A percentile compares a stretch with the other conserved stretches of the same genome.
phyloP scores from a whole-genome alignment of 2,113 vertebrate genomes.

The Ammospiza nelsoni region DNA sequence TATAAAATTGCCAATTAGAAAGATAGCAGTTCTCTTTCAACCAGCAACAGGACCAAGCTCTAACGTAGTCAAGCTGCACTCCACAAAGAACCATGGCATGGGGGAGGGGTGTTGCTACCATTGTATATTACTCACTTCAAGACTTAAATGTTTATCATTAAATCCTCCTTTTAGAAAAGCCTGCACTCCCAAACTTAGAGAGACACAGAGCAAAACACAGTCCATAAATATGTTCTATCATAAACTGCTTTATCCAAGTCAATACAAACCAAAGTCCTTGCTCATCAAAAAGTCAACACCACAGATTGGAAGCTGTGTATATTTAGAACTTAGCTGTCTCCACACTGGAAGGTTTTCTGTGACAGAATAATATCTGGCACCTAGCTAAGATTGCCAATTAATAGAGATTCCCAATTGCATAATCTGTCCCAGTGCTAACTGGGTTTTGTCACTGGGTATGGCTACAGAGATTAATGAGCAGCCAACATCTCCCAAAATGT shows the following conservation, averaged over 20 bases:
- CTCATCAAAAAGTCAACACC: background rate
- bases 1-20: constrained; percentile 54
- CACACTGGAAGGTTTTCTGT: background rate
- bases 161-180: background rate
- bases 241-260: background rate
- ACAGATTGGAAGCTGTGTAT: background rate
- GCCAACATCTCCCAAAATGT: background rate
- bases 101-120: background rate
- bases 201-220: background rate
- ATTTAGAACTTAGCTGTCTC: background rate
- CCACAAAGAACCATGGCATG: background rate
- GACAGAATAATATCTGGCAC: background rate
- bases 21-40: constrained; percentile 24
- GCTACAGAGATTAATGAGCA: background rate
- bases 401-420: background rate
- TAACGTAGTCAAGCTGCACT: constrained; percentile 1
- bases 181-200: background rate
- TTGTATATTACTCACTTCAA: background rate
- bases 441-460: background rate
- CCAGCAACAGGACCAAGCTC: background rate
- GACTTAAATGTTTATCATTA: background rate
- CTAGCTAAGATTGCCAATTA: background rate
- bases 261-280: background rate
- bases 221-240: background rate
- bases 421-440: background rate